Conservation (phyloP, 2,888 invertebrate genomes). For the Cactoblastis cactorum region DNA sequence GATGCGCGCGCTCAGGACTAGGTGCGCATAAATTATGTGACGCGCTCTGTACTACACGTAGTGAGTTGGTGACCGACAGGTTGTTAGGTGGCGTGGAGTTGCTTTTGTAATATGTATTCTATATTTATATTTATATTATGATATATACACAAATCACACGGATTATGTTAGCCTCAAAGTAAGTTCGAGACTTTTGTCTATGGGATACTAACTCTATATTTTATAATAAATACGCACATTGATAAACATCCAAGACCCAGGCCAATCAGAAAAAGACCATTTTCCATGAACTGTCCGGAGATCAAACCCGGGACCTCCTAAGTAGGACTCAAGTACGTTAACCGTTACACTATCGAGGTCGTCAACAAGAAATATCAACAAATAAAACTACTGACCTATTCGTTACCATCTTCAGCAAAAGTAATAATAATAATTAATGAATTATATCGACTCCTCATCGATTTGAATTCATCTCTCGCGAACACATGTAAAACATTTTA, state of each 20-base stretch:
- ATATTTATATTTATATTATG: too few relatives aligned
- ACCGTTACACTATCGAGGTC: too few relatives aligned
- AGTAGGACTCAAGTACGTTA: too few relatives aligned
- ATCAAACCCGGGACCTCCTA: too few relatives aligned
- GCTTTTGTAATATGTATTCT: background rate
- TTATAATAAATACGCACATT: too few relatives aligned
- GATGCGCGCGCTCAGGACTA: conserved; percentile 13
- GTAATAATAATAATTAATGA: background rate
- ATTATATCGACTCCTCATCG: background rate
- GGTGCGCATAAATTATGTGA: conserved; percentile 21
- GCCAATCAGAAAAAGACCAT: too few relatives aligned
- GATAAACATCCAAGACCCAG: too few relatives aligned
- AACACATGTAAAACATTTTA: conserved; percentile 4
- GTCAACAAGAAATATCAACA: background rate
- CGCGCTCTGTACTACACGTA: background rate
- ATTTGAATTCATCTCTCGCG: background rate
- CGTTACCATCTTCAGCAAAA: background rate
- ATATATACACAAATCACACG: too few relatives aligned
- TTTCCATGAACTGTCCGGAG: too few relatives aligned
- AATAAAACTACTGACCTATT: background rate
- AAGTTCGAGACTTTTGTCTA: too few relatives aligned
- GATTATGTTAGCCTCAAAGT: too few relatives aligned
- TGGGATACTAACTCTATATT: too few relatives aligned
- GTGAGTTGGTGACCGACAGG: conserved; percentile 2
- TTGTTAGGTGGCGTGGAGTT: background rate